Evolutionary conservation across 2,113 vertebrate genomes (phyloP).

Genomic region (Phaetusa simplex): DNA sequence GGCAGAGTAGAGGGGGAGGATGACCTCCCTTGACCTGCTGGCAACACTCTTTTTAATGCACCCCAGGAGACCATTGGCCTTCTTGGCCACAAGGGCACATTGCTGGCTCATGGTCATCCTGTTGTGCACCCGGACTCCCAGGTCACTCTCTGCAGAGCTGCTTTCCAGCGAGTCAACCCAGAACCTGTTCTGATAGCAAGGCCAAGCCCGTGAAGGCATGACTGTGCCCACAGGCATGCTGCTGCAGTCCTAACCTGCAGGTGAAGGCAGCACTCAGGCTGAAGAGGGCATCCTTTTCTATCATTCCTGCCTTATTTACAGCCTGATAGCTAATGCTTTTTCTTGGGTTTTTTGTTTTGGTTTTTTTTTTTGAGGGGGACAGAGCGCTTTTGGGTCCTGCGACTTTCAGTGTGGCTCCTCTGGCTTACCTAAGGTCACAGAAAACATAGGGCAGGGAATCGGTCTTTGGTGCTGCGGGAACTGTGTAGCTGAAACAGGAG

Average conservation of each 20-base stretch:
- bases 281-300: neutral
- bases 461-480: fast-evolving
- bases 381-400: neutral
- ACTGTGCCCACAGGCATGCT: neutral
- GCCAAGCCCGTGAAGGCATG: neutral
- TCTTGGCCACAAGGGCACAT: neutral
- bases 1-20: neutral
- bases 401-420: neutral
- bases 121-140: neutral
- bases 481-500: neutral
- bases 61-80: neutral
- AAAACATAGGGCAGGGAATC: neutral
- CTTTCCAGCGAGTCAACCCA: neutral
- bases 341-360: fast-evolving
- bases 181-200: neutral
- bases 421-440: neutral
- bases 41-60: neutral
- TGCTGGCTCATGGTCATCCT: neutral
- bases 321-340: neutral
- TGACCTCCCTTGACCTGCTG: neutral
- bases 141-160: neutral
- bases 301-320: neutral
- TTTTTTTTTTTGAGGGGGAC: fast-evolving
- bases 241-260: neutral
- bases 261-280: neutral